These are phyloP conservation scores for Hirtodrosophila confusa DNA, from an alignment of 2,888 invertebrate genomes.

Conservation along the genomic window DNA sequence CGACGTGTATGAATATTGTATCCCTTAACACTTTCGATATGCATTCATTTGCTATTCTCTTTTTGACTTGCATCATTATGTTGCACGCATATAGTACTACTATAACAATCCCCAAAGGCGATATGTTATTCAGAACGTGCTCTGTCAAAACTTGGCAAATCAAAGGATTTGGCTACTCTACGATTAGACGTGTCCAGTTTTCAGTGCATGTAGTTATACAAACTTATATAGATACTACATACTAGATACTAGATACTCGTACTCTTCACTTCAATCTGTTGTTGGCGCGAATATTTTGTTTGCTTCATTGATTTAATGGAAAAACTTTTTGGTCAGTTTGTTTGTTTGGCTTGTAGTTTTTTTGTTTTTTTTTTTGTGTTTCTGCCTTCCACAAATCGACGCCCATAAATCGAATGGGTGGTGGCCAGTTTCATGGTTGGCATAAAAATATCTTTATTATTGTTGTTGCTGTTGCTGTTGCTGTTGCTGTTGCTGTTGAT, in stretches of 20 bases:
- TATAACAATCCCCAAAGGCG: too few relatives aligned
- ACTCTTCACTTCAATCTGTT: conserved; percentile 52
- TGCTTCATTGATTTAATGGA: conserved; percentile 80
- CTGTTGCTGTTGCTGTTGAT: conserved; percentile 29
- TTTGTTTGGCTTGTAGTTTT: conserved; percentile 26
- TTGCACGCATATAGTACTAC: too few relatives aligned
- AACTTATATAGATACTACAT: conserved; percentile 8
- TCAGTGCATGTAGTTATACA: conserved; percentile 17
- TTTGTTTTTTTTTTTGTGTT: conserved; percentile 6
- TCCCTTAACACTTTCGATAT: conserved; percentile 30
- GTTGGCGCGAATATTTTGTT: conserved; percentile 69
- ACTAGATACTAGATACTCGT: not conserved
- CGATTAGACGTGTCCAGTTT: conserved; percentile 35
- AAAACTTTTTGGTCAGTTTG: conserved; percentile 68
- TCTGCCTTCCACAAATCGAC: conserved; percentile 49
- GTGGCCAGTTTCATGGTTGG: conserved; percentile 41
- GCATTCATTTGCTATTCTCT: conserved; percentile 8
- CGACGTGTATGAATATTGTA: conserved; percentile 36
- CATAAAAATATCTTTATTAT: conserved; percentile 39
- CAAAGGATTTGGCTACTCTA: conserved; percentile 48
- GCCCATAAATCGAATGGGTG: conserved; percentile 64
- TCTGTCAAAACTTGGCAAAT: conserved; percentile 27
- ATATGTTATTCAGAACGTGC: too few relatives aligned
- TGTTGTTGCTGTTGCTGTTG: conserved; percentile 23
- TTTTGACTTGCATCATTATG: not conserved